Base-by-base conservation (phyloP, 2,113 vertebrate species). In the Pitta sordida region DNA sequence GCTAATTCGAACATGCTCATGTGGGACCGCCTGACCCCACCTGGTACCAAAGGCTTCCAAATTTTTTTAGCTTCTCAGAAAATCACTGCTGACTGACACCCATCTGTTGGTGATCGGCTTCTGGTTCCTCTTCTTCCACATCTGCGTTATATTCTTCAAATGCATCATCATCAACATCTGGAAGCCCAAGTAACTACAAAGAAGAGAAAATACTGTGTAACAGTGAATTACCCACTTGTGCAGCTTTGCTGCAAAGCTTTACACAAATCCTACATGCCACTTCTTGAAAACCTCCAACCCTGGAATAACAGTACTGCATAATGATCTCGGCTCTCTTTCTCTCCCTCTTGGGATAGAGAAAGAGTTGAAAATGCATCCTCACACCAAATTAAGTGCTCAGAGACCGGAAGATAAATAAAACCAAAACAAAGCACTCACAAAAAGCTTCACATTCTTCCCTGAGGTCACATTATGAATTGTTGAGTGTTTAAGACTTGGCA, bases 61-160 rank as follows among this genome's bases (percentile, higher is more conserved):
- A 91, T 63, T 78, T 73, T 94, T 92, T 92, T 96, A 80, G 83
- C 82, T 93, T 95, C 96, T 95, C 17, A 53, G 71, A 86, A 88
- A 91, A 97, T 98, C 97, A 99, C 98, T 99, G 99, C 98, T 99
- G 99, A 97, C 99, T 99, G 98, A 99, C 98, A 94, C 99, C 99
- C 99, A 99, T 99, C 96, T 99, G 99, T 97, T 99, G 99, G 97
- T 99, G 99, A 98, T 99, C 99, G 0, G 99, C 98, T 97, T 99
- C 99, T 15, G 99, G 98, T 94, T 99, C 99, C 79, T 98, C 98
- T 84, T 99, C 99, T 96, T 99, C 99, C 98, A 99, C 98, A 39
- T 99, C 99, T n/a, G 99, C 98, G n/a, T 99, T 99, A 97, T 99
- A 99, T 84, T 99, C 99, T 98, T 99, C 99, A 95, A 99, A 99